Evolutionary conservation across 1,140 invertebrate species (phyloP).

Genomic region (Gerris buenoi): DNA sequence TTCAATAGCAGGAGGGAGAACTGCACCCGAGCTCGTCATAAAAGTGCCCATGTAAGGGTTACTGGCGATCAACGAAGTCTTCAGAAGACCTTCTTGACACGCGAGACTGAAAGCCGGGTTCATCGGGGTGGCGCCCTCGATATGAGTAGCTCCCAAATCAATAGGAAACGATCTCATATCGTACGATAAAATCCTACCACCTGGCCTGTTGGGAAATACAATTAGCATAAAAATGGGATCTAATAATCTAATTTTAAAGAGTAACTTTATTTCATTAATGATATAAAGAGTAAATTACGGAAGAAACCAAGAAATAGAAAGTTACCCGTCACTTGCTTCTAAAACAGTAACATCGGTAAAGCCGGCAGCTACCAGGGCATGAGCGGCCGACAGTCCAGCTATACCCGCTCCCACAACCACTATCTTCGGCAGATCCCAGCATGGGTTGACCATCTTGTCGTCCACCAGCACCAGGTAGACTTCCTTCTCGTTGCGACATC

Average conservation of each 20-base stretch:
- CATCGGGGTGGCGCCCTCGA: slow-evolving; percentile 42
- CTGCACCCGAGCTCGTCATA: slow-evolving; percentile 46
- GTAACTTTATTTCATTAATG: no score
- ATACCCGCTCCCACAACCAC: slow-evolving; percentile 65
- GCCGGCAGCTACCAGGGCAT: slow-evolving; percentile 48
- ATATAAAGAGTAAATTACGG: no score
- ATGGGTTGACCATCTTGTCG: slow-evolving; percentile 12
- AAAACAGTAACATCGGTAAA: slow-evolving; percentile 49
- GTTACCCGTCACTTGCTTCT: slow-evolving; percentile 55
- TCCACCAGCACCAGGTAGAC: slow-evolving; percentile 13
- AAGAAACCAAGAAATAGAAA: background rate
- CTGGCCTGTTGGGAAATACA: no score
- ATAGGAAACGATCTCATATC: slow-evolving; percentile 52
- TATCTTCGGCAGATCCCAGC: slow-evolving; percentile 36
- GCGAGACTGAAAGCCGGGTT: slow-evolving; percentile 50
- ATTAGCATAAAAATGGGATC: no score
- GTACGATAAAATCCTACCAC: slow-evolving; percentile 58
- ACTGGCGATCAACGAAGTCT: slow-evolving; percentile 13
- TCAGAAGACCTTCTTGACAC: slow-evolving; percentile 43
- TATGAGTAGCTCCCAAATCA: slow-evolving; percentile 53
- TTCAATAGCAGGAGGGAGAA: slow-evolving; percentile 40
- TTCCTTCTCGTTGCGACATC: slow-evolving; percentile 9
- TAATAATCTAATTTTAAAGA: no score
- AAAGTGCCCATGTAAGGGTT: slow-evolving; percentile 36
- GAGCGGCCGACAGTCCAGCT: slow-evolving; percentile 55